Conservation (phyloP, 1,140 invertebrate species). For the Temnothorax longispinosus region DNA sequence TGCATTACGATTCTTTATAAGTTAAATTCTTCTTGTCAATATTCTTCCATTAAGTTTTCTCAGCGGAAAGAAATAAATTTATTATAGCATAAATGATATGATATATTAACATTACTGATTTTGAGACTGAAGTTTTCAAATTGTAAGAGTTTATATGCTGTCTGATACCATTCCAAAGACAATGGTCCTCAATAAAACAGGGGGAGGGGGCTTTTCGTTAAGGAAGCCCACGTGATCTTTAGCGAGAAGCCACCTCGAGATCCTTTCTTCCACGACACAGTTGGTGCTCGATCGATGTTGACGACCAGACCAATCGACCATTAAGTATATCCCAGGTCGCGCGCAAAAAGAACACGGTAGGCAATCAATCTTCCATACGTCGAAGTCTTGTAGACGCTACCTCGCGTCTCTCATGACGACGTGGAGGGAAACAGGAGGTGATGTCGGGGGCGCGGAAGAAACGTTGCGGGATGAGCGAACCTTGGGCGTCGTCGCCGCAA, state of each 20-base stretch:
- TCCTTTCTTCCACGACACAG: conserved; percentile 29
- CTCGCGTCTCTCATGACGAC: conserved; percentile 36
- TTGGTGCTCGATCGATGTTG: conserved; percentile 72
- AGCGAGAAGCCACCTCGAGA: conserved; percentile 43
- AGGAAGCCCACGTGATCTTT: conserved; percentile 29
- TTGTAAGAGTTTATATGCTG: not conserved
- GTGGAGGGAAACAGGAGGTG: conserved; percentile 46
- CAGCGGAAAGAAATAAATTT: not conserved
- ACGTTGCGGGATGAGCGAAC: conserved; percentile 47
- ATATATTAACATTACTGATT: conserved; percentile 9
- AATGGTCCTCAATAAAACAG: not conserved
- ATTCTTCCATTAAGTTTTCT: not conserved
- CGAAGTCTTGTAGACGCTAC: conserved; percentile 67
- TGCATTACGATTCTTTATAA: not conserved
- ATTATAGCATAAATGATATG: not conserved
- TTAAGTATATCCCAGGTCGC: conserved; percentile 73
- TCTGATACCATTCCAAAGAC: conserved; percentile 13
- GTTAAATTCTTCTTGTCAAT: not conserved
- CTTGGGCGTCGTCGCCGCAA: conserved; percentile 46
- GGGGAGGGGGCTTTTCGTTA: not conserved
- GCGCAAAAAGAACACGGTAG: conserved; percentile 67
- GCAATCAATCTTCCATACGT: conserved; percentile 81
- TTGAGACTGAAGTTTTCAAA: not conserved
- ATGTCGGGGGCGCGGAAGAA: conserved; percentile 9
- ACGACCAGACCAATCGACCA: conserved; percentile 75